Conservation (phyloP, 2,797 vertebrate genomes). For the Benthosema pterotum region DNA sequence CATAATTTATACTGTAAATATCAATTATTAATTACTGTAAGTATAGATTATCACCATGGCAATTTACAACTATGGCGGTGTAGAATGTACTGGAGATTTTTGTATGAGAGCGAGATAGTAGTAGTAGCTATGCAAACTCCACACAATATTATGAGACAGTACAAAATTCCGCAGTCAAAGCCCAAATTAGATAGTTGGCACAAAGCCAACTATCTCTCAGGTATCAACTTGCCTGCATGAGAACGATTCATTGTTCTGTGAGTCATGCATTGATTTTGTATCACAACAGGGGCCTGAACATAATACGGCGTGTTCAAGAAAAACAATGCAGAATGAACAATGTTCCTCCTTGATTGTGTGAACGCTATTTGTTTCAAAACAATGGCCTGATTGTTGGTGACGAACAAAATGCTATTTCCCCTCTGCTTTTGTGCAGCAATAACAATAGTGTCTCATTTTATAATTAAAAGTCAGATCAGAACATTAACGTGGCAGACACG, state of each 20-base stretch:
- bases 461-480: slow-evolving; percentile 51
- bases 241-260: slow-evolving; percentile 21
- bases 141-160: background rate
- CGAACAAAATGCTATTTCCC: slow-evolving; percentile 31
- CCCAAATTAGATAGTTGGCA: slow-evolving; percentile 7
- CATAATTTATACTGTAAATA: no score
- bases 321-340: no score
- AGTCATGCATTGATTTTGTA: slow-evolving; percentile 22
- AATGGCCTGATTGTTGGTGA: slow-evolving; percentile 4
- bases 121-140: no score
- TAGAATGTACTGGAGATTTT: no score
- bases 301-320: slow-evolving; percentile 3
- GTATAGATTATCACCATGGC: no score
- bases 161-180: background rate
- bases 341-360: slow-evolving; percentile 8
- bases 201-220: slow-evolving; percentile 11
- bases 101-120: no score
- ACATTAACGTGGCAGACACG: slow-evolving; percentile 25
- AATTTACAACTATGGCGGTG: no score
- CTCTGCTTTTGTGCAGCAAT: slow-evolving; percentile 24
- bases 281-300: slow-evolving; percentile 26
- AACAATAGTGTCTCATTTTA: slow-evolving; percentile 38
- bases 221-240: slow-evolving; percentile 35
- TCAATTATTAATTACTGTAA: no score
- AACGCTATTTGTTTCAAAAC: slow-evolving; percentile 25